Evolutionary conservation across 2,113 vertebrate genomes (phyloP).

Genomic region (Prinia subflava): DNA sequence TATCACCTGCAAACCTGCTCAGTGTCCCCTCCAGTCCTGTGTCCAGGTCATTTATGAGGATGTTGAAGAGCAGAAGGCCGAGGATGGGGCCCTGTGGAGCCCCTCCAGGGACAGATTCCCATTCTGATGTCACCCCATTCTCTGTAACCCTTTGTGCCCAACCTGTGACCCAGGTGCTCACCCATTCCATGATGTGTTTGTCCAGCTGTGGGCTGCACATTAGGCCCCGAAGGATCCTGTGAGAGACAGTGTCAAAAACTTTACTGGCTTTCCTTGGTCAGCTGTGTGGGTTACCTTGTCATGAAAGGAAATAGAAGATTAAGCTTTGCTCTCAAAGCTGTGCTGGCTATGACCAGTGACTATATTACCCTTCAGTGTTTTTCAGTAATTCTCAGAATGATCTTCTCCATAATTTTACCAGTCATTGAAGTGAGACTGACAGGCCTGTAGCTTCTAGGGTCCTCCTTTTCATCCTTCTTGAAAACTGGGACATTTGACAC

Average conservation of each 20-base stretch:
- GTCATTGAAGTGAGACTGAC: background rate
- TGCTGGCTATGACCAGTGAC: too few relatives aligned
- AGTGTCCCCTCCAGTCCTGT: background rate
- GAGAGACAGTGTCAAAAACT: background rate
- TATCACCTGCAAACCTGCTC: background rate
- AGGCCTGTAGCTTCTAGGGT: background rate
- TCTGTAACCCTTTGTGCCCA: background rate
- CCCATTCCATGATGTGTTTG: background rate
- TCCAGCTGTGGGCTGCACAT: background rate
- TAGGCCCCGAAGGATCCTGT: background rate
- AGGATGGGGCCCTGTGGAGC: background rate
- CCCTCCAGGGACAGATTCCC: background rate
- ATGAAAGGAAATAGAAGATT: background rate
- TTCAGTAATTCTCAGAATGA: background rate
- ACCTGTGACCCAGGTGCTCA: accelerated
- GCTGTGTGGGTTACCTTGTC: background rate
- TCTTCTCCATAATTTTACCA: background rate
- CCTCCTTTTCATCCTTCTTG: background rate
- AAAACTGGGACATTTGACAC: accelerated
- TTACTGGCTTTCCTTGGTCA: background rate
- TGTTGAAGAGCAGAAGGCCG: background rate
- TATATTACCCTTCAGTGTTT: background rate
- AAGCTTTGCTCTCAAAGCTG: background rate
- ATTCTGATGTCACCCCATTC: background rate
- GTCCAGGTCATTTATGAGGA: background rate